Evolutionary conservation across 2,113 vertebrate genomes (phyloP).

Genomic region (Anhinga rufa): DNA sequence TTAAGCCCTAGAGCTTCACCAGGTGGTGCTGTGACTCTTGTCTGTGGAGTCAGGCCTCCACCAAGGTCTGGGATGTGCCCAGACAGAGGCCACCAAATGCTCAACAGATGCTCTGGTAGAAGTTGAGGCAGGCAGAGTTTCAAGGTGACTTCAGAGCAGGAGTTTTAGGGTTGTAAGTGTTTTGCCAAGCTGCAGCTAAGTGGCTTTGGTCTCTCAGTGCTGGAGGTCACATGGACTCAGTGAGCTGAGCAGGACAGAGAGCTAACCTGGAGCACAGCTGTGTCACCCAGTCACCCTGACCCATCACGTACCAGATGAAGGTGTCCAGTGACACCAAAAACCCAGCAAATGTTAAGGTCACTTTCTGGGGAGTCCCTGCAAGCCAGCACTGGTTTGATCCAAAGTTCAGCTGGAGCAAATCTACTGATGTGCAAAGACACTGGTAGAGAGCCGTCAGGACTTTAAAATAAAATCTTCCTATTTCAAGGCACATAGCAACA

Average conservation of each 20-base stretch:
- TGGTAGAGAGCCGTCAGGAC: background rate
- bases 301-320: background rate
- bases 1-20: background rate
- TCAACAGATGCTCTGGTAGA: background rate
- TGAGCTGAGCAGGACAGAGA: background rate
- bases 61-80: background rate
- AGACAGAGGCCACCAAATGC: background rate
- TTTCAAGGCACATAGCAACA: background rate
- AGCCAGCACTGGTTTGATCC: background rate
- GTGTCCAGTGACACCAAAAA: background rate
- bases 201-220: background rate
- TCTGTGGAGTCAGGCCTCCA: background rate
- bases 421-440: background rate
- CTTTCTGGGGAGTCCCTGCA: background rate
- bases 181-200: background rate
- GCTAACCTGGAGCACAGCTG: background rate
- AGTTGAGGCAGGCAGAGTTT: background rate
- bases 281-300: background rate
- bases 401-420: background rate
- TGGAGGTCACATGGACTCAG: rapidly evolving
- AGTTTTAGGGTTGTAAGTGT: background rate
- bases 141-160: background rate
- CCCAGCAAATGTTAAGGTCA: background rate
- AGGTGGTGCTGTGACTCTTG: background rate
- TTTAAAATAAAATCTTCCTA: background rate